Percentiles rank a stretch among this genome's conserved stretches.
Conservation (phyloP, 2,113 vertebrate species). For the Trichechus manatus region DNA sequence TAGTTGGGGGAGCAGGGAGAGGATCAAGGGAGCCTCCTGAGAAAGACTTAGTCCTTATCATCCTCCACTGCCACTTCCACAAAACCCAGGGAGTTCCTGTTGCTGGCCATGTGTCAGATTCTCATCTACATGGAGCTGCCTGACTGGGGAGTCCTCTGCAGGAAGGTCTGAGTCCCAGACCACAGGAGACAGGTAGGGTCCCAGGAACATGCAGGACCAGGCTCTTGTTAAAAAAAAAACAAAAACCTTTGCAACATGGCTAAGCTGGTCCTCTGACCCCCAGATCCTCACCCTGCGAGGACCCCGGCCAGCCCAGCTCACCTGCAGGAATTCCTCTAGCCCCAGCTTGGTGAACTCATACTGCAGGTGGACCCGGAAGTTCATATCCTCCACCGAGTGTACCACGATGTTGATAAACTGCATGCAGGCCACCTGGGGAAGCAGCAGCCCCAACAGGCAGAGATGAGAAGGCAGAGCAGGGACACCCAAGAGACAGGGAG, state of each 20-base stretch:
- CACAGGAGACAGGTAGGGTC: background rate
- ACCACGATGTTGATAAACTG: constrained; percentile 99
- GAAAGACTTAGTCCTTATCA: background rate
- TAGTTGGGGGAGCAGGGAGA: background rate
- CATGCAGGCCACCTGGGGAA: constrained; percentile 96
- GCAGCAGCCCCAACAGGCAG: background rate
- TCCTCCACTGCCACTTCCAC: background rate
- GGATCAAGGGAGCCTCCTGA: background rate
- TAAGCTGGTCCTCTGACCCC: constrained; percentile 16
- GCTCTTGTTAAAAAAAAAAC: background rate
- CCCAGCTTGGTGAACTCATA: constrained; percentile 98
- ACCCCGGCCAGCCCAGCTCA: constrained; percentile 52
- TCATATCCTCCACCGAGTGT: constrained; percentile 99
- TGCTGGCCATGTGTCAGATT: background rate
- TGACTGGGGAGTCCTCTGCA: background rate
- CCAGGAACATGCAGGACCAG: background rate
- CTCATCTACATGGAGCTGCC: background rate
- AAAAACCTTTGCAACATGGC: background rate
- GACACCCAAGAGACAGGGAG: background rate
- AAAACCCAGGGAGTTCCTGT: background rate
- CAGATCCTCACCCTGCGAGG: background rate
- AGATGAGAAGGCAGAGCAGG: background rate
- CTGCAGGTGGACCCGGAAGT: constrained; percentile 98
- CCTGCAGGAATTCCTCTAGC: constrained; percentile 97
- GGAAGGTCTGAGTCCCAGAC: background rate